Evolutionary conservation across 2,797 vertebrate genomes (phyloP).

Genomic region (Babyrousa celebensis): DNA sequence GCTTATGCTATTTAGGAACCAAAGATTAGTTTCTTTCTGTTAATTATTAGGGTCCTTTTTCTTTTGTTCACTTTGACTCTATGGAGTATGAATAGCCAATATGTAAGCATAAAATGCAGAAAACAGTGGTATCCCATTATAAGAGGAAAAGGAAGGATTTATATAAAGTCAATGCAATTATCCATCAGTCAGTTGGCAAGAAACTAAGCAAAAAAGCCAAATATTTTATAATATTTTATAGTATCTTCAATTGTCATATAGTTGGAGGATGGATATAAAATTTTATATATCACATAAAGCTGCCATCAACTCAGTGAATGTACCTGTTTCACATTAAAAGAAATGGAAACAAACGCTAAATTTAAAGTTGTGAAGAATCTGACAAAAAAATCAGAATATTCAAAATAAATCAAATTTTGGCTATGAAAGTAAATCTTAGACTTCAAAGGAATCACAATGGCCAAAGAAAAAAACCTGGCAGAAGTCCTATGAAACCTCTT

Average conservation of each 20-base stretch:
- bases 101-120: not conserved
- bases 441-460: constrained; percentile 73
- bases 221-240: constrained; percentile 38
- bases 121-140: not conserved
- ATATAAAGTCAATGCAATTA: constrained; percentile 35
- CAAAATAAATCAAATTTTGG: constrained; percentile 76
- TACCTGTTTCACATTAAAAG: constrained; percentile 79
- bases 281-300: constrained; percentile 40
- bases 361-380: constrained; percentile 67
- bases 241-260: constrained; percentile 57
- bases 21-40: not conserved
- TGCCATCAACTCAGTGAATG: constrained; percentile 56
- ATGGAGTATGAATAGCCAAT: not conserved
- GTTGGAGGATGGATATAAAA: constrained; percentile 65
- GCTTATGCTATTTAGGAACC: not conserved
- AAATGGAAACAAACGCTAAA: constrained; percentile 72
- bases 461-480: constrained; percentile 48
- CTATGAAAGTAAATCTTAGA: constrained; percentile 64
- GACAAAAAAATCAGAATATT: constrained; percentile 72
- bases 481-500: not conserved
- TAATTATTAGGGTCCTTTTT: constrained; percentile 41
- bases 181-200: constrained; percentile 36
- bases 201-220: constrained; percentile 46
- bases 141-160: constrained; percentile 26
- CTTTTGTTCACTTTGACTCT: not conserved